Conservation (phyloP, 2,888 invertebrate genomes). For the Bugulina stolonifera region DNA sequence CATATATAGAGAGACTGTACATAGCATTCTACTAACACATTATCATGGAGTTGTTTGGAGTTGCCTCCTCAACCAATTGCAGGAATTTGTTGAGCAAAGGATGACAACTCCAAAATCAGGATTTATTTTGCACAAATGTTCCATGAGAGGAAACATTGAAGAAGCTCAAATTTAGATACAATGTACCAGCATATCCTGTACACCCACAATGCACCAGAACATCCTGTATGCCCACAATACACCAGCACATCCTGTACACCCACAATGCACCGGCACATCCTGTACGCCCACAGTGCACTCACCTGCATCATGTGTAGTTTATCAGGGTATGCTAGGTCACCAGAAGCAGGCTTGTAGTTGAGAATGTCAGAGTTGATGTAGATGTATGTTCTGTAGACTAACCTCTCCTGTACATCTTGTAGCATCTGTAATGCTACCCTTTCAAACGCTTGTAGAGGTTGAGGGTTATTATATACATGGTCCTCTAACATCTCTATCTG, state of each 20-base stretch:
- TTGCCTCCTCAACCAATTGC: too few species aligned
- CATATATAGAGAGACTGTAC: slow-evolving; percentile 29
- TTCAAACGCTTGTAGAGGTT: slow-evolving; percentile 71
- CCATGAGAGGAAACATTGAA: too few species aligned
- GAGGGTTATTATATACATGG: slow-evolving; percentile 76
- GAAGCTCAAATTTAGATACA: too few species aligned
- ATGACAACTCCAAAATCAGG: neutral
- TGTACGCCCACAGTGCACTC: too few species aligned
- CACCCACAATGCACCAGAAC: too few species aligned
- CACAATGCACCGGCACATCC: too few species aligned
- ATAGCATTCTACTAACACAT: too few species aligned
- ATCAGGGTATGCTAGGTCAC: slow-evolving; percentile 95
- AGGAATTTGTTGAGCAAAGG: neutral
- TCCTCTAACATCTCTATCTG: slow-evolving; percentile 75
- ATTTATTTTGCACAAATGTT: too few species aligned
- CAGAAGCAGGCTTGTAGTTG: slow-evolving; percentile 71
- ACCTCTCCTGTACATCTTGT: slow-evolving; percentile 84
- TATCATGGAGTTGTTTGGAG: too few species aligned
- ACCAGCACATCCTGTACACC: too few species aligned
- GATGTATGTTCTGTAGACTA: slow-evolving; percentile 89
- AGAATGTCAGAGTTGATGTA: slow-evolving; percentile 87
- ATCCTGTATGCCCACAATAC: too few species aligned
- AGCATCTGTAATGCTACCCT: slow-evolving; percentile 72
- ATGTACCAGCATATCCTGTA: too few species aligned
- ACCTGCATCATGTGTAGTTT: slow-evolving; percentile 96